Conservation (phyloP, 2,113 vertebrate genomes). For the Platysternon megacephalum region DNA sequence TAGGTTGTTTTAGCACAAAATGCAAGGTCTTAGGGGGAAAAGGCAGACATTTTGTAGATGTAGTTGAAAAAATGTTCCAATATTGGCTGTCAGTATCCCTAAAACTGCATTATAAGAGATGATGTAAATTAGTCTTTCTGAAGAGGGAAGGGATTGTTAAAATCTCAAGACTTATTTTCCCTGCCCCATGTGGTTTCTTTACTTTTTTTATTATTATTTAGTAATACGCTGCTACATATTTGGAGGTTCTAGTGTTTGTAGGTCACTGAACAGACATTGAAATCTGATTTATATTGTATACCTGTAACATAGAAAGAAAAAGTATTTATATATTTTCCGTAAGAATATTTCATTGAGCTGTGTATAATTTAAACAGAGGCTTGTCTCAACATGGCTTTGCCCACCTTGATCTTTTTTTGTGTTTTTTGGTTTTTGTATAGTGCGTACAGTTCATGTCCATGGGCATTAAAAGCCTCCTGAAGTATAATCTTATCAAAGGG, state of each 20-base stretch:
- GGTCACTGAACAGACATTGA: conserved; percentile 91
- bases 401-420: conserved; percentile 83
- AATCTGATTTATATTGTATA: conserved; percentile 97
- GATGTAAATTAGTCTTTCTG: conserved; percentile 62
- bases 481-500: conserved; percentile 95
- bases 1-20: conserved; percentile 73
- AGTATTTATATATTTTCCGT: conserved; percentile 99
- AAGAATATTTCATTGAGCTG: conserved; percentile 94
- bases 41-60: conserved; percentile 22
- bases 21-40: conserved; percentile 16
- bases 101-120: conserved; percentile 62
- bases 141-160: conserved; percentile 67
- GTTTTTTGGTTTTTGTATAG: conserved; percentile 85
- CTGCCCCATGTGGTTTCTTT: conserved; percentile 58
- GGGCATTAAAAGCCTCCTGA: conserved; percentile 93
- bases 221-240: conserved; percentile 87
- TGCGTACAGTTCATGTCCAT: conserved; percentile 94
- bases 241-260: conserved; percentile 85
- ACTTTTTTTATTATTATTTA: conserved; percentile 56
- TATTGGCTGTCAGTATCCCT: conserved; percentile 74
- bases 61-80: conserved; percentile 41
- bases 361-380: conserved; percentile 87
- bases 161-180: conserved; percentile 68
- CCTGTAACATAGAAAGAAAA: conserved; percentile 96
- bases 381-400: conserved; percentile 84